phyloP scores from a whole-genome alignment of 2,888 invertebrate species.

The Tetrapedia diversipes region DNA sequence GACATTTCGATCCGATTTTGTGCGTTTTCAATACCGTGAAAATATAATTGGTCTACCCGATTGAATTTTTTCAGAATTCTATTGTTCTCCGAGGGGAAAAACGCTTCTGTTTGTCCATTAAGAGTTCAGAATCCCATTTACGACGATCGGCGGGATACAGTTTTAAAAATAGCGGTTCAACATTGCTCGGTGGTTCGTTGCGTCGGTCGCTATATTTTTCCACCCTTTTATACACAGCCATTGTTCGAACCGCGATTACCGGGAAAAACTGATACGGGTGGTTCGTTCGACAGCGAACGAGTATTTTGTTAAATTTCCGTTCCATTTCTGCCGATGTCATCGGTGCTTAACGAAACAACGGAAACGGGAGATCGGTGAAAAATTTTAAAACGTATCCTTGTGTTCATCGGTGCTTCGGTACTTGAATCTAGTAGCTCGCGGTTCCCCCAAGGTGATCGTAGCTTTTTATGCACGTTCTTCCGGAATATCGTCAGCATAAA shows the following conservation, averaged over 20 bases:
- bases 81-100: neutral
- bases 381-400: neutral
- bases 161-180: constrained; percentile 2
- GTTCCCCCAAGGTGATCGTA: constrained; percentile 9
- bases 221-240: no score
- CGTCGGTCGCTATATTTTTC: no score
- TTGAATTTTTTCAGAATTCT: constrained; percentile 26
- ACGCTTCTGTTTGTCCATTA: constrained; percentile 33
- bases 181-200: no score
- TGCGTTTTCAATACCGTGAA: constrained; percentile 4
- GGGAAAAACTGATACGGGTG: neutral
- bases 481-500: constrained; percentile 29
- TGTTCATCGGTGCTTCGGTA: neutral
- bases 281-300: neutral
- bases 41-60: constrained; percentile 20
- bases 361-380: neutral
- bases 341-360: constrained; percentile 7
- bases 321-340: neutral
- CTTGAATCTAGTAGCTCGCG: constrained; percentile 10
- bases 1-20: neutral
- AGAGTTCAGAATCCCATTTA: constrained; percentile 18
- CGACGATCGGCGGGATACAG: constrained; percentile 2
- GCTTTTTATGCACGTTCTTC: constrained; percentile 34
- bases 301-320: neutral
- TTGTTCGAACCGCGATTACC: neutral